These are phyloP conservation scores for Abrostola triplasia DNA, from an alignment of 2,888 invertebrate species.

Conservation along the genomic window DNA sequence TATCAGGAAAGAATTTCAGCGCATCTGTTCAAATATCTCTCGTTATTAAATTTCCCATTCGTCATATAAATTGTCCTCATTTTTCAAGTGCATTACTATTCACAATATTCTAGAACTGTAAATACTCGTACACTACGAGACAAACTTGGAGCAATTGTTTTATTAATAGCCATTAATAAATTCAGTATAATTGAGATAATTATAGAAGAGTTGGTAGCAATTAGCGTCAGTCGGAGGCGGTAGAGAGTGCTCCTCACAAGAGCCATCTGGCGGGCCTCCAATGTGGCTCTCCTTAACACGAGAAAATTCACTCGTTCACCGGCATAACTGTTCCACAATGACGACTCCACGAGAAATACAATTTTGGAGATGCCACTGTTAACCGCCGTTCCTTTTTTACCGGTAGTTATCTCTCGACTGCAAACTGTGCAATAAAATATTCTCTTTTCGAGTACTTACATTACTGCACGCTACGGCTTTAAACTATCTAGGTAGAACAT, in stretches of 20 bases:
- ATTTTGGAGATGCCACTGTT: constrained; percentile 51
- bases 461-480: background rate
- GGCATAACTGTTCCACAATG: constrained; percentile 66
- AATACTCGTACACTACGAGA: constrained; percentile 27
- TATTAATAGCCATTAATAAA: constrained; percentile 69
- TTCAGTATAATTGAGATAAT: constrained; percentile 76
- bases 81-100: constrained; percentile 1
- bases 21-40: background rate
- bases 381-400: constrained; percentile 36
- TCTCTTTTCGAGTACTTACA: constrained; percentile 6
- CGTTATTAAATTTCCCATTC: background rate
- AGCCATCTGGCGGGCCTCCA: constrained; percentile 85
- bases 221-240: constrained; percentile 78
- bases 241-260: constrained; percentile 78
- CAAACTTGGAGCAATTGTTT: constrained; percentile 38
- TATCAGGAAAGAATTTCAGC: background rate
- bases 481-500: background rate
- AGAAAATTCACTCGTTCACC: constrained; percentile 67
- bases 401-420: constrained; percentile 16
- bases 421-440: constrained; percentile 13
- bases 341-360: constrained; percentile 51
- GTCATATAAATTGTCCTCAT: background rate
- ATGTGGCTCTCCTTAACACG: constrained; percentile 77
- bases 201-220: constrained; percentile 84
- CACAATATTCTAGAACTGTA: constrained; percentile 1